phyloP scores from a whole-genome alignment of 2,888 invertebrate genomes.

The Folsomia candida region DNA sequence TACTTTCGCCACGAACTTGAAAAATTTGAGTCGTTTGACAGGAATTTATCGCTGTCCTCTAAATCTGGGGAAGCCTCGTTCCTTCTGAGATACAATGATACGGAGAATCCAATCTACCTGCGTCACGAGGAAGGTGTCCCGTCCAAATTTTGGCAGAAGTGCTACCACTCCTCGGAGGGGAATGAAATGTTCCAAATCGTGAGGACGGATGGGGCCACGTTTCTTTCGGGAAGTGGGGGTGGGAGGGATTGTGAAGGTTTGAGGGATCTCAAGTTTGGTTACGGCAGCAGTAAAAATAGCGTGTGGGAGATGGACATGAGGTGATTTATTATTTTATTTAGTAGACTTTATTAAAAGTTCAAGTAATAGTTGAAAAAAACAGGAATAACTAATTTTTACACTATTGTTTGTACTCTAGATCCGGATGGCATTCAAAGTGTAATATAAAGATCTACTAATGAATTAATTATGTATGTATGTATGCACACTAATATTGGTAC shows the following conservation, averaged over 20 bases:
- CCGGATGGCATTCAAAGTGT: no score
- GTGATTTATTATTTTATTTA: no score
- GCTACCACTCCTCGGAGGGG: neutral
- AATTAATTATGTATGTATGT: no score
- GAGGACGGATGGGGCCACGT: neutral
- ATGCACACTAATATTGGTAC: no score
- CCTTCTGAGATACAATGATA: constrained; percentile 20
- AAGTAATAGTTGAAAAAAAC: no score
- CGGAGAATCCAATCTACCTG: constrained; percentile 11
- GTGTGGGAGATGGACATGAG: constrained; percentile 11
- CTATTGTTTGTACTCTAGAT: no score
- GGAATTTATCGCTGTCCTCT: neutral
- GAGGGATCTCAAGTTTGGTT: constrained; percentile 18
- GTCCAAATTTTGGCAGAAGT: constrained; percentile 28
- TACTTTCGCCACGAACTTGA: neutral
- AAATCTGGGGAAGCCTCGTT: neutral
- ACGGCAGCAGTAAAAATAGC: constrained; percentile 3
- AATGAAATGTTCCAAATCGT: constrained; percentile 7
- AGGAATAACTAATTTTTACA: no score
- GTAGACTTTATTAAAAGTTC: no score
- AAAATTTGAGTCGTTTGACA: neutral
- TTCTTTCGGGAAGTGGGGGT: neutral
- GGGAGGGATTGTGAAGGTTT: constrained; percentile 18
- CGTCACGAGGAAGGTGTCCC: constrained; percentile 17
- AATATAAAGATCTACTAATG: no score